These are phyloP conservation scores for Cetonia aurata DNA, from an alignment of 2,888 invertebrate species.

Conservation along the genomic window DNA sequence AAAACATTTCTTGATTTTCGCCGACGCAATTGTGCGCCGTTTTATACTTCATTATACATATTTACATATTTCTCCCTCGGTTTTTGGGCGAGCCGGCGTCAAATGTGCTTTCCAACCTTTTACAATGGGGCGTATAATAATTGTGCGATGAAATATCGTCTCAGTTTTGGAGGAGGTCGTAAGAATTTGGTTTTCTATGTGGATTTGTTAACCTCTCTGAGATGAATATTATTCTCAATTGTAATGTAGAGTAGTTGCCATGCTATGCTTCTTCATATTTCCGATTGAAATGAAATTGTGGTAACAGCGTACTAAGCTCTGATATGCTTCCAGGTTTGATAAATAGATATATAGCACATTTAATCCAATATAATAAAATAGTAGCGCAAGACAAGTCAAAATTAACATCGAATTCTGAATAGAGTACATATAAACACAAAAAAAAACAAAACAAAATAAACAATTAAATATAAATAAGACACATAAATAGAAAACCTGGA, in stretches of 20 bases:
- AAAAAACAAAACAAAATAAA: too few species aligned
- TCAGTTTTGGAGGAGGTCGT: neutral
- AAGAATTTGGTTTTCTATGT: neutral
- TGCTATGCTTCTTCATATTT: too few species aligned
- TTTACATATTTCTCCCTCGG: constrained; percentile 36
- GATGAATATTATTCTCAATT: constrained; percentile 6
- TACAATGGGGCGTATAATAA: constrained; percentile 13
- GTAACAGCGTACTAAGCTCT: too few species aligned
- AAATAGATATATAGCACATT: too few species aligned
- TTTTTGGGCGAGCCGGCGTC: constrained; percentile 6
- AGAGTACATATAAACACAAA: too few species aligned
- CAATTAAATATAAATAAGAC: too few species aligned
- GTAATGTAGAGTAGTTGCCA: neutral
- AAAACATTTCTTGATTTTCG: constrained; percentile 42
- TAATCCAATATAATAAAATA: too few species aligned
- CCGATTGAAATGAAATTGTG: too few species aligned
- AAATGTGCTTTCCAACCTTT: constrained; percentile 14
- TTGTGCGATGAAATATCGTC: constrained; percentile 12
- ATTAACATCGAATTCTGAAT: too few species aligned
- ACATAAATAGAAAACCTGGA: too few species aligned
- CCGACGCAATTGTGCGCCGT: constrained; percentile 38
- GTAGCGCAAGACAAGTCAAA: too few species aligned
- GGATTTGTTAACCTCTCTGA: neutral
- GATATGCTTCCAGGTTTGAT: too few species aligned
- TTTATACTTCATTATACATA: constrained; percentile 36